Evolutionary conservation across 2,797 vertebrate species (phyloP), one percentile per base, ranked within the genome.

Genomic region (Falco naumanni): DNA sequence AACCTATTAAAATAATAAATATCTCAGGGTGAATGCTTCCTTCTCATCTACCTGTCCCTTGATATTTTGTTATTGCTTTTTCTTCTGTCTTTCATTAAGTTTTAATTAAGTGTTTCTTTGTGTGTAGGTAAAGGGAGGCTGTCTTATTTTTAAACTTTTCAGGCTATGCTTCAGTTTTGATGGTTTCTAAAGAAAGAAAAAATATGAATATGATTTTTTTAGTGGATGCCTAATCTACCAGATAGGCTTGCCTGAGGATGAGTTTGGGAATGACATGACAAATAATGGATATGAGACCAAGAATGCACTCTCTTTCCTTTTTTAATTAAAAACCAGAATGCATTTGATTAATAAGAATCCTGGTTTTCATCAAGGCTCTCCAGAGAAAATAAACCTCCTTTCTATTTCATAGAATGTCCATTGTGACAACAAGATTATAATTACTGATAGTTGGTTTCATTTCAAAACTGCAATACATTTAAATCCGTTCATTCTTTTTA

Each of bases 1-100:
- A 96, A 70, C 22, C 57, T 89, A 96, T 97, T 95, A 96, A 91
- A 91, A 90, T 95, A 96, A 91, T 91, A 91, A 84, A 86, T 95
- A 95, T 90, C 31, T 89, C 59, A 64, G 54, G 7, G 16, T 64
- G 71, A 87, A 80, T 4, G 7, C 18, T 92, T 92, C 31, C 22
- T 79, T 84, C n/a, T 90, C 0, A 0, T 86, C 60, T 75, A 50
- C 57, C 37, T 69, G 13, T 57, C 59, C 66, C 25, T 57, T 86
- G 69, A 29, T 81, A 75, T 13, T 69, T 15, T 37, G 22, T 84
- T 87, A 81, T 31, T 88, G 43, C 33, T 81, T 94, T 91, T 91
- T 79, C 16, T 41, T 85, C 61, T 63, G 16, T 47, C 48, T 13
- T 91, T 84, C 69, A 50, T 43, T 81, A 51, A 78, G 16, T 65